These are phyloP conservation scores for Staurois parvus DNA, from an alignment of 2,797 vertebrate genomes.

Conservation along the genomic window DNA sequence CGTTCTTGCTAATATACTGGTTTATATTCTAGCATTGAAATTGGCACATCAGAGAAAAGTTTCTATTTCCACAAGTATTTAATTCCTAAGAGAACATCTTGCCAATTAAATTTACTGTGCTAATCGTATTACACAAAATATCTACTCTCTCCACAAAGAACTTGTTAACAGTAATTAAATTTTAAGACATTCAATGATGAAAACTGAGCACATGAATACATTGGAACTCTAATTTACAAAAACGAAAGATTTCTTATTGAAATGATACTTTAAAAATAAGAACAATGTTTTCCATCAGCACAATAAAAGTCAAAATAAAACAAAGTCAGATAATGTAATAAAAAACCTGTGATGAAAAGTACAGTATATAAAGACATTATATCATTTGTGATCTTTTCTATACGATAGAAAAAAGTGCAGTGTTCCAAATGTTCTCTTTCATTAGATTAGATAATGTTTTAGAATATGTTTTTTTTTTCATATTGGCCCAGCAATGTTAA, in stretches of 20 bases:
- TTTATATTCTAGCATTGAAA: constrained; percentile 59
- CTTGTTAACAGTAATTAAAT: constrained; percentile 80
- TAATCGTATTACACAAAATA: constrained; percentile 75
- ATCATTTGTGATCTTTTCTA: constrained; percentile 1
- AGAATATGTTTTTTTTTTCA: too few relatives aligned
- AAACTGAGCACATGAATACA: constrained; percentile 70
- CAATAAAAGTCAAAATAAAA: not conserved
- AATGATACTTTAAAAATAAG: constrained; percentile 71
- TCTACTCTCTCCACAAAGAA: constrained; percentile 74
- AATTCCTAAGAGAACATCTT: constrained; percentile 73
- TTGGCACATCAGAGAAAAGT: constrained; percentile 48
- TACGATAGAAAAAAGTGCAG: not conserved
- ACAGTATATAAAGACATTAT: not conserved
- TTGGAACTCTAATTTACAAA: constrained; percentile 70
- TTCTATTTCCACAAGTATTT: constrained; percentile 58
- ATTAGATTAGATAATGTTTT: too few relatives aligned
- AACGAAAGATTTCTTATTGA: constrained; percentile 68
- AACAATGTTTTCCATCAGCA: not conserved
- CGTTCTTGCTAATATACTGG: constrained; percentile 59
- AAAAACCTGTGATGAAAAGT: not conserved
- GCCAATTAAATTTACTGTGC: constrained; percentile 77
- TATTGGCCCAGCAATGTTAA: too few relatives aligned
- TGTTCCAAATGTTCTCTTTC: too few relatives aligned
- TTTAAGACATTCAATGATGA: constrained; percentile 71
- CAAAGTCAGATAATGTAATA: constrained; percentile 18